phyloP scores from a whole-genome alignment of 2,797 vertebrate species.

The Rhinophrynus dorsalis region DNA sequence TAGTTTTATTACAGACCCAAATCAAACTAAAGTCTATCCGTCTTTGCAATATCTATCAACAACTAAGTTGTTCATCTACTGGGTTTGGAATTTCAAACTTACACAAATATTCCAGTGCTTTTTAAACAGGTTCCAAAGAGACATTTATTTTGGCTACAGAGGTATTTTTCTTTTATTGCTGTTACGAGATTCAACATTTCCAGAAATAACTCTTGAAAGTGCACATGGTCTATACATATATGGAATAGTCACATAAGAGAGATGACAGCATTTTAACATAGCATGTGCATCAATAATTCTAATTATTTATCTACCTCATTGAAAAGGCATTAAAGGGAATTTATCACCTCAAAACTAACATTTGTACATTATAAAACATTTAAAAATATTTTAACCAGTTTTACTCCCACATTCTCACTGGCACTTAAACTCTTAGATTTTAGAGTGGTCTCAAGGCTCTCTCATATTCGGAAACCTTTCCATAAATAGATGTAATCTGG shows the following conservation, averaged over 20 bases:
- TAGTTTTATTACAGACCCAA: constrained; percentile 21
- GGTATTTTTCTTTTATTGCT: constrained; percentile 68
- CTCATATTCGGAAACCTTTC: no score
- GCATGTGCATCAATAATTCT: constrained; percentile 3
- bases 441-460: no score
- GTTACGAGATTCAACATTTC: constrained; percentile 67
- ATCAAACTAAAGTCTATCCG: constrained; percentile 10
- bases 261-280: background rate
- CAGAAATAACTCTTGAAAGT: constrained; percentile 72
- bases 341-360: no score
- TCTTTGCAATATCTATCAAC: constrained; percentile 37
- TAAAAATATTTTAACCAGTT: no score
- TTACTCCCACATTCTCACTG: no score
- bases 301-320: no score
- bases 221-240: constrained; percentile 53
- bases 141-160: constrained; percentile 68
- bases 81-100: constrained; percentile 53
- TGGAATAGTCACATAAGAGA: constrained; percentile 56
- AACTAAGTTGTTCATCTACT: constrained; percentile 41
- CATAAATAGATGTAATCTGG: no score
- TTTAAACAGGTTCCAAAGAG: constrained; percentile 58
- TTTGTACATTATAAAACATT: no score
- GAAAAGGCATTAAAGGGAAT: no score
- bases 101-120: constrained; percentile 58
- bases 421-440: no score